A percentile compares a stretch with the other conserved stretches of the same genome.
phyloP scores from a whole-genome alignment of 2,113 vertebrate genomes.

The Mobula birostris region DNA sequence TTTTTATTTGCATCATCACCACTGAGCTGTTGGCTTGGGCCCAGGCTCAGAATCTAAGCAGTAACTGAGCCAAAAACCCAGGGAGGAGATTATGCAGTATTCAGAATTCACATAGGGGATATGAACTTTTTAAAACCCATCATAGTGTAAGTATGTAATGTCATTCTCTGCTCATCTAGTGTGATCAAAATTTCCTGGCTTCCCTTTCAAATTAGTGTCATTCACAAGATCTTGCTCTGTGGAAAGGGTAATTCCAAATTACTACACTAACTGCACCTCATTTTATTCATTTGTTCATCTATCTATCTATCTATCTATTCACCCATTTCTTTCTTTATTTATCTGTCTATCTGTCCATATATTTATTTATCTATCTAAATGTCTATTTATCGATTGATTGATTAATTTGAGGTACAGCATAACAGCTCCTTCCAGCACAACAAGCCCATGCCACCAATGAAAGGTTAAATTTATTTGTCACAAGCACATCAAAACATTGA shows the following conservation, averaged over 20 bases:
- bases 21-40: background rate
- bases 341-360: too few species aligned
- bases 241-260: background rate
- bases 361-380: too few species aligned
- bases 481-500: too few species aligned
- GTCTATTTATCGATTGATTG: too few species aligned
- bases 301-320: too few species aligned
- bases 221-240: background rate
- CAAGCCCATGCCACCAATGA: too few species aligned
- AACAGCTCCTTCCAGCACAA: too few species aligned
- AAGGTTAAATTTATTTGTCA: too few species aligned
- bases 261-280: background rate
- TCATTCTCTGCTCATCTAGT: background rate
- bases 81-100: background rate
- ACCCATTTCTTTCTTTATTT: too few species aligned
- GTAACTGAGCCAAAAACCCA: background rate
- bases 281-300: background rate
- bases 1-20: background rate
- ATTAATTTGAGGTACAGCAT: too few species aligned
- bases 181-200: background rate
- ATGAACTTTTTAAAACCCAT: background rate
- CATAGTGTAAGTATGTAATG: background rate
- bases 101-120: background rate
- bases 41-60: background rate
- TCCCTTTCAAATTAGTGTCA: background rate